These are phyloP conservation scores for Dipodomys ordii DNA, from an alignment of 2,113 vertebrate genomes.

Conservation along the genomic window DNA sequence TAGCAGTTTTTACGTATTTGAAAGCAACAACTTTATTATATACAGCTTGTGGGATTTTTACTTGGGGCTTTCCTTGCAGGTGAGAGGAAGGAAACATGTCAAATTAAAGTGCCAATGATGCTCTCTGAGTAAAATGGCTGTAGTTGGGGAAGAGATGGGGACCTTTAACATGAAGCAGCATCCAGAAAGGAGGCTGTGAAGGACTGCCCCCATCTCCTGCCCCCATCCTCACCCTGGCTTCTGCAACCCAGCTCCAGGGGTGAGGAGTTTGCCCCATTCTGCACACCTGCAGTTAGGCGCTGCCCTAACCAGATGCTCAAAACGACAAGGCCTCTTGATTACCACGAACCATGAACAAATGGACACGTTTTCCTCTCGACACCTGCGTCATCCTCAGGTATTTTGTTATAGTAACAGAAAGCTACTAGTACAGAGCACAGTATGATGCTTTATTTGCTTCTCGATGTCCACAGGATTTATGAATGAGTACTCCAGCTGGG, in stretches of 20 bases:
- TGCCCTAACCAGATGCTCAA: too few relatives aligned
- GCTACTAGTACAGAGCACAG: background rate
- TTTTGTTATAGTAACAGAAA: background rate
- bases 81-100: background rate
- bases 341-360: background rate
- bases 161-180: background rate
- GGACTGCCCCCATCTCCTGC: too few relatives aligned
- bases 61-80: background rate
- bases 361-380: background rate
- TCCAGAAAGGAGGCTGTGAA: too few relatives aligned
- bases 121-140: background rate
- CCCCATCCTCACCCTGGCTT: too few relatives aligned
- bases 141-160: too few relatives aligned
- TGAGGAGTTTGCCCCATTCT: background rate
- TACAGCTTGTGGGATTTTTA: background rate
- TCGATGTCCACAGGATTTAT: background rate
- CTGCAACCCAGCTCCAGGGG: too few relatives aligned
- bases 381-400: background rate
- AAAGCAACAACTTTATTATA: conserved; percentile 52
- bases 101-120: background rate
- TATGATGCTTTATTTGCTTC: background rate
- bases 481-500: background rate
- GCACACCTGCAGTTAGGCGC: background rate
- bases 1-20: conserved; percentile 44
- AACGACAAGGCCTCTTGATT: too few relatives aligned